phyloP scores from a whole-genome alignment of 2,888 invertebrate species.

The Atrina japonica region DNA sequence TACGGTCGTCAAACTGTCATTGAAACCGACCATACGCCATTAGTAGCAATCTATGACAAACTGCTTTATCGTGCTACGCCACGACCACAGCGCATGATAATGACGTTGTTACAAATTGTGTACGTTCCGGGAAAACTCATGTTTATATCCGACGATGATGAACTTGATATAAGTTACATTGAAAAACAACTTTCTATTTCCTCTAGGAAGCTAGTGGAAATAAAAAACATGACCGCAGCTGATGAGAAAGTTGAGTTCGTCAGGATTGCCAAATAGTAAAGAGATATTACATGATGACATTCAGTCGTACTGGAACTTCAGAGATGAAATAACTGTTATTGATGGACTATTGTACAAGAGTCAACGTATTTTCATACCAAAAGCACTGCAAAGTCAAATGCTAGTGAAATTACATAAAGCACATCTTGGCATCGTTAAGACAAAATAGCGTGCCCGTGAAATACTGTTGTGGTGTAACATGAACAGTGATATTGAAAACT shows the following conservation, averaged over 20 bases:
- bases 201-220: no score
- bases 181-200: no score
- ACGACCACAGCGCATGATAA: constrained; percentile 21
- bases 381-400: constrained; percentile 33
- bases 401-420: constrained; percentile 38
- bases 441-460: constrained; percentile 39
- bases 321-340: constrained; percentile 33
- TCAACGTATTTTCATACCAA: no score
- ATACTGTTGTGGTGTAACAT: no score
- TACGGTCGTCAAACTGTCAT: constrained; percentile 17
- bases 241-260: no score
- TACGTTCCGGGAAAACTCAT: constrained; percentile 20
- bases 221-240: no score
- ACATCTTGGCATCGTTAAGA: constrained; percentile 48
- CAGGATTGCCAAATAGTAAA: no score
- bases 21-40: constrained; percentile 34
- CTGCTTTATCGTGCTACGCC: constrained; percentile 24
- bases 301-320: constrained; percentile 23
- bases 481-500: constrained; percentile 40
- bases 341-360: no score
- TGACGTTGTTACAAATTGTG: constrained; percentile 3
- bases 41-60: no score
- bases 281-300: no score
- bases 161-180: no score
- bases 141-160: constrained; percentile 23